Conservation (phyloP, 2,113 vertebrate species). For the Hypocryptadius cinnamomeus region DNA sequence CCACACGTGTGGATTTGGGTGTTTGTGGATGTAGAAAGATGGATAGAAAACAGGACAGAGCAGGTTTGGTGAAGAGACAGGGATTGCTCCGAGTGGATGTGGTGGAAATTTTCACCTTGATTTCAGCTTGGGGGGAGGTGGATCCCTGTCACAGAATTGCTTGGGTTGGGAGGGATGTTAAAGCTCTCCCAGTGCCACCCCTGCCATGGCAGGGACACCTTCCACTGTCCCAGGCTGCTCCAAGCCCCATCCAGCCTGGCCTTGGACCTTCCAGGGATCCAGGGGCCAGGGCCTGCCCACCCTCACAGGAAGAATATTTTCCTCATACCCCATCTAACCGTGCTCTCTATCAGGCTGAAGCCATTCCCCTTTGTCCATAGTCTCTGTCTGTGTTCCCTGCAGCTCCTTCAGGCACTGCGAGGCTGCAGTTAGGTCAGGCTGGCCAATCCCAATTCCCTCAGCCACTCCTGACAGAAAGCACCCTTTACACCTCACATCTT, state of each 20-base stretch:
- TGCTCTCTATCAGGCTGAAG: background rate
- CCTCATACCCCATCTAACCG: too few relatives aligned
- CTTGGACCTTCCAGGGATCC: background rate
- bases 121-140: background rate
- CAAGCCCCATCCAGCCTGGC: fast-evolving
- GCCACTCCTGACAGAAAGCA: background rate
- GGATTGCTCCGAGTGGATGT: background rate
- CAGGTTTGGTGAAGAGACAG: background rate
- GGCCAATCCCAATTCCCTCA: background rate
- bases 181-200: background rate
- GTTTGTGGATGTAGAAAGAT: background rate
- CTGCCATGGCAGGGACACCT: background rate
- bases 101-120: background rate
- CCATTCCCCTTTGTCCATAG: background rate
- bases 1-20: background rate
- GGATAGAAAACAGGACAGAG: background rate
- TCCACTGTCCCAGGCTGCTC: background rate
- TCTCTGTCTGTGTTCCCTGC: background rate
- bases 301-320: too few relatives aligned
- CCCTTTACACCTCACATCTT: background rate
- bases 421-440: too few relatives aligned
- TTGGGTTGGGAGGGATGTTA: background rate
- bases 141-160: background rate
- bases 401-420: background rate
- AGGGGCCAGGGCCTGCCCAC: background rate